Evolutionary conservation across 1,140 invertebrate genomes (phyloP).

Genomic region (Mya arenaria): DNA sequence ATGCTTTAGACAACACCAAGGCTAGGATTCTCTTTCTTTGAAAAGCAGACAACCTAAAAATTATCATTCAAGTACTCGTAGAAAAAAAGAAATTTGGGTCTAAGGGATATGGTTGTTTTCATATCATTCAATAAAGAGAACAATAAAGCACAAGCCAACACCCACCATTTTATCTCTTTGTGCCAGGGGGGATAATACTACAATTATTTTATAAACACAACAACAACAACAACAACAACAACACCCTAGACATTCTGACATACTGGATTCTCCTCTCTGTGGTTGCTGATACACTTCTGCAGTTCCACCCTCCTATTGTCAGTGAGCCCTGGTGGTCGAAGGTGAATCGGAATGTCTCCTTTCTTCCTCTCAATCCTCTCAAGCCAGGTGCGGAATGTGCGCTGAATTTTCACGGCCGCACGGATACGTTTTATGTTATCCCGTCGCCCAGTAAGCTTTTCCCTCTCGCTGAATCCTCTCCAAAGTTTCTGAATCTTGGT

Average conservation of each 20-base stretch:
- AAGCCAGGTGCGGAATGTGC: conserved; percentile 74
- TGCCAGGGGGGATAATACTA: no score
- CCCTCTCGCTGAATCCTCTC: conserved; percentile 70
- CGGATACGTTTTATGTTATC: conserved; percentile 62
- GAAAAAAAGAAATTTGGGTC: no score
- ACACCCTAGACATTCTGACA: conserved; percentile 43
- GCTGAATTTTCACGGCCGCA: conserved; percentile 77
- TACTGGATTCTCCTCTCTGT: conserved; percentile 76
- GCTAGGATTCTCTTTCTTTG: no score
- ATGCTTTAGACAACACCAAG: no score
- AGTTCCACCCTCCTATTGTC: conserved; percentile 76
- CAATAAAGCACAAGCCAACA: no score
- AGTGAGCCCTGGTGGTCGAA: conserved; percentile 73
- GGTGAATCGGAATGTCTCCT: conserved; percentile 64
- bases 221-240: no score
- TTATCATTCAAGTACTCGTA: no score
- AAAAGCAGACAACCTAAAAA: no score
- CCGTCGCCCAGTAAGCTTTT: conserved; percentile 60
- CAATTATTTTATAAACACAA: no score
- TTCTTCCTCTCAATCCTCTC: conserved; percentile 64
- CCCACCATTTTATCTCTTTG: no score
- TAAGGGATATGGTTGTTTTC: no score
- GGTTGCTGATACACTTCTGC: conserved; percentile 71
- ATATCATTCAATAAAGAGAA: no score
- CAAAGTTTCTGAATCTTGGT: conserved; percentile 75